Conservation (phyloP, 2,797 vertebrate species). For the Hoplostethus mediterraneus region DNA sequence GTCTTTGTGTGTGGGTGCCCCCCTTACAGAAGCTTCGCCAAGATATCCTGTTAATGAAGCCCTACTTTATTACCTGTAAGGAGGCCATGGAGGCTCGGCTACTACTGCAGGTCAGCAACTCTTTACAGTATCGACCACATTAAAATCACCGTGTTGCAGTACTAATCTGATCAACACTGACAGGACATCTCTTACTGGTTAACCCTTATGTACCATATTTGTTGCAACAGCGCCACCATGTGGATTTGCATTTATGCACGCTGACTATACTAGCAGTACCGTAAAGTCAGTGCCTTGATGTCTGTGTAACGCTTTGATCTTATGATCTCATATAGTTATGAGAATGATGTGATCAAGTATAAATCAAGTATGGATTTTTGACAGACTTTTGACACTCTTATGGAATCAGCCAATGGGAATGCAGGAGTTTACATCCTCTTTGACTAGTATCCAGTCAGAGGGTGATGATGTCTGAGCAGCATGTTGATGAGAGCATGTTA, state of each 20-base stretch:
- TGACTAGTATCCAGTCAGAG: too few species aligned
- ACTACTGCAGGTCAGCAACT: conserved; percentile 89
- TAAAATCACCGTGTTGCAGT: neutral
- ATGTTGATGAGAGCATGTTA: too few species aligned
- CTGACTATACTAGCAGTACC: too few species aligned
- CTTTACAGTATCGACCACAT: neutral
- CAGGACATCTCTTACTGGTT: neutral
- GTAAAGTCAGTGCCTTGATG: too few species aligned
- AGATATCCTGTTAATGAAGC: conserved; percentile 98
- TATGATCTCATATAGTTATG: too few species aligned
- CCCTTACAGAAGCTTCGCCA: conserved; percentile 93
- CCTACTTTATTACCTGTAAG: conserved; percentile 97
- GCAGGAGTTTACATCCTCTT: too few species aligned
- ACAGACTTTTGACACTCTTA: too few species aligned
- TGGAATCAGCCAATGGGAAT: too few species aligned
- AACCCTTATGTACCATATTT: neutral
- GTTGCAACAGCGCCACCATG: conserved; percentile 13
- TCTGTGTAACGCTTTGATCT: too few species aligned
- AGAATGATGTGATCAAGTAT: too few species aligned
- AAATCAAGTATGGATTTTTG: too few species aligned
- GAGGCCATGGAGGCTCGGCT: conserved; percentile 96
- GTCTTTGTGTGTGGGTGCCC: conserved; percentile 16
- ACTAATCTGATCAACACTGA: neutral
- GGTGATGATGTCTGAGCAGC: too few species aligned
- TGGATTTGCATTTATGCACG: conserved; percentile 4